A percentile compares a stretch with the other conserved stretches of the same genome.
These are phyloP conservation scores for Apodemia duryi DNA, from an alignment of 2,888 invertebrate genomes.

Conservation along the genomic window DNA sequence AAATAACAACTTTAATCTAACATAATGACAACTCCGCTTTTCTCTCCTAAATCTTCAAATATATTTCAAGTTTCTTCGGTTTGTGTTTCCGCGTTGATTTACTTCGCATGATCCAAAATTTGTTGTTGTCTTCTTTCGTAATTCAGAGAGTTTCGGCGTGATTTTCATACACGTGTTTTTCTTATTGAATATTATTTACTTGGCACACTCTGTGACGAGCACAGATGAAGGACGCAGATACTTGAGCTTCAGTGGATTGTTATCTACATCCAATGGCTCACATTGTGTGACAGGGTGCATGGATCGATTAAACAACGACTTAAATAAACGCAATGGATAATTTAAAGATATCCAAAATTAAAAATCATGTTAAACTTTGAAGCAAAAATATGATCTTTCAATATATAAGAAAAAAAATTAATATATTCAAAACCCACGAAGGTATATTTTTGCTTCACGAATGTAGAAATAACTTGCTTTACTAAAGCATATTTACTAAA, in stretches of 20 bases:
- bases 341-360: slow-evolving; percentile 35
- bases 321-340: slow-evolving; percentile 37
- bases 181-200: slow-evolving; percentile 68
- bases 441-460: slow-evolving; percentile 38
- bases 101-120: slow-evolving; percentile 71
- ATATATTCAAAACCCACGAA: background rate
- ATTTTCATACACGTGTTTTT: slow-evolving; percentile 19
- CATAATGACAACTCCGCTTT: slow-evolving; percentile 55
- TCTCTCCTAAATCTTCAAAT: slow-evolving; percentile 51
- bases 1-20: slow-evolving; percentile 19
- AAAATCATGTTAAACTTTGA: slow-evolving; percentile 18
- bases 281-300: slow-evolving; percentile 78
- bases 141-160: slow-evolving; percentile 16
- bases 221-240: slow-evolving; percentile 18
- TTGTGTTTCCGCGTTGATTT: slow-evolving; percentile 70
- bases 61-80: slow-evolving; percentile 57
- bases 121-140: slow-evolving; percentile 49
- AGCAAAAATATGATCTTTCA: slow-evolving; percentile 20
- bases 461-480: slow-evolving; percentile 31
- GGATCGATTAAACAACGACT: slow-evolving; percentile 55
- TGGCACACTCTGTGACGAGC: slow-evolving; percentile 72
- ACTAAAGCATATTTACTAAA: slow-evolving; percentile 29
- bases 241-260: slow-evolving; percentile 26
- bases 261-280: slow-evolving; percentile 35
- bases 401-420: background rate